Base-by-base conservation (phyloP, 2,113 vertebrate species). In the Cyanoramphus novaezelandiae region DNA sequence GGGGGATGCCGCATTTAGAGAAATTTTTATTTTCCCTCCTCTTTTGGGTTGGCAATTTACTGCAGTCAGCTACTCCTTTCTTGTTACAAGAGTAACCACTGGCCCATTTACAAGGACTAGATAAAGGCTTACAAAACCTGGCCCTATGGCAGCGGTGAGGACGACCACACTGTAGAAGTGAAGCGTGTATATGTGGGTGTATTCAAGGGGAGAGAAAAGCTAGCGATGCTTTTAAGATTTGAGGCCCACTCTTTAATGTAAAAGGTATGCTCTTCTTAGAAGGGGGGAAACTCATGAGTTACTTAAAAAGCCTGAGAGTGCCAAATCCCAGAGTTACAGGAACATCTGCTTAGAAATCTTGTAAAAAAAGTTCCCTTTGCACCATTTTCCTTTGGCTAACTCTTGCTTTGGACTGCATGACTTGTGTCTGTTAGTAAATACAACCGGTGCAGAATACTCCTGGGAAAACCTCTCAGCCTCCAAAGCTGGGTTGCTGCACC, bases 221-320 rank as follows among this genome's bases (percentile, higher is more conserved):
- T 86, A 81, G 46, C 10, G 57, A 52, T 16, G 14, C 21, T 84
- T 83, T 63, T 49, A 80, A 92, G 71, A 80, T 86, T n/a, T 92
- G 72, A 86, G 77, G 72, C 83, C 86, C 46, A 71, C 79, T 90
- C 82, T 90, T 90, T 80, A 67, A 77, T 53, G 64, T 74, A 67
- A 92, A 88, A 82, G 13, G 5, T 33, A 68, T 10, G 20, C 17
- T 86, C 46, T 94, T 96, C 91, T 65, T 63, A 92, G 92, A 95
- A 95, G 39, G 31, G 14, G 13, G 20, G 13, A 85, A 79, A 49
- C 11, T 71, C 1, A 0, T 85, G 35, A 80, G 63, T 83, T 93
- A 70, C 60, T 82, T 88, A 76, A n/a, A 80, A 93, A 94, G 62
- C 52, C 35, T 76, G 65, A 57, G 52, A 9, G 43, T 86, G 37